phyloP scores from a whole-genome alignment of 2,888 invertebrate genomes.

The Tolmerus cingulatus region DNA sequence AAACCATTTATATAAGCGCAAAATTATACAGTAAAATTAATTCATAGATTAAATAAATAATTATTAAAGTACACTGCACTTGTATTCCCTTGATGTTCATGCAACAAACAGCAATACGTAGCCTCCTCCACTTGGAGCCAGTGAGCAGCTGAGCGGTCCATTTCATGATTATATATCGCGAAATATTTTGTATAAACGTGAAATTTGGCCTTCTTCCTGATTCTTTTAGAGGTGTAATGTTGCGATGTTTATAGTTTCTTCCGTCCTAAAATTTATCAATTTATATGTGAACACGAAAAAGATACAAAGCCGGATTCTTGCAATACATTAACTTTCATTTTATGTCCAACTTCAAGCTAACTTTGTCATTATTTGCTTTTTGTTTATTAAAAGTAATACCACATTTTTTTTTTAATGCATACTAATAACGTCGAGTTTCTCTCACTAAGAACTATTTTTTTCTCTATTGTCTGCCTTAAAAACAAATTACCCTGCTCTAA shows the following conservation, averaged over 20 bases:
- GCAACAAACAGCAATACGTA: conserved; percentile 18
- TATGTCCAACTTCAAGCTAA: background rate
- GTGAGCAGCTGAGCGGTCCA: background rate
- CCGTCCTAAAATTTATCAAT: background rate
- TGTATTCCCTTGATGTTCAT: conserved; percentile 30
- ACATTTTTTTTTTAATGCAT: background rate
- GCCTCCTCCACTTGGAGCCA: background rate
- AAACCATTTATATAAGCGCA: conserved; percentile 36
- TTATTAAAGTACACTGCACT: conserved; percentile 35
- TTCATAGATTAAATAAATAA: conserved; percentile 39
- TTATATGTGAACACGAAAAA: background rate
- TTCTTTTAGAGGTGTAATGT: background rate
- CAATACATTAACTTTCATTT: background rate
- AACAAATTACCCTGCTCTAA: no score
- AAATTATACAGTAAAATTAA: conserved; percentile 37
- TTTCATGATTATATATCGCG: background rate
- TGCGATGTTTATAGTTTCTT: background rate
- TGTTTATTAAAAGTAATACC: background rate
- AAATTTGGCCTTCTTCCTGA: background rate
- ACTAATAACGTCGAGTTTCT: no score
- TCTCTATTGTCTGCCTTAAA: no score
- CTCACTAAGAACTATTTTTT: no score
- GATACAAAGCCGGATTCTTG: background rate
- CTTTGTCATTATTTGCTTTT: background rate
- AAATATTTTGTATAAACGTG: background rate